Evolutionary conservation across 2,797 vertebrate species (phyloP), one percentile per base, ranked within the genome.

Genomic region (Mastacembelus armatus): DNA sequence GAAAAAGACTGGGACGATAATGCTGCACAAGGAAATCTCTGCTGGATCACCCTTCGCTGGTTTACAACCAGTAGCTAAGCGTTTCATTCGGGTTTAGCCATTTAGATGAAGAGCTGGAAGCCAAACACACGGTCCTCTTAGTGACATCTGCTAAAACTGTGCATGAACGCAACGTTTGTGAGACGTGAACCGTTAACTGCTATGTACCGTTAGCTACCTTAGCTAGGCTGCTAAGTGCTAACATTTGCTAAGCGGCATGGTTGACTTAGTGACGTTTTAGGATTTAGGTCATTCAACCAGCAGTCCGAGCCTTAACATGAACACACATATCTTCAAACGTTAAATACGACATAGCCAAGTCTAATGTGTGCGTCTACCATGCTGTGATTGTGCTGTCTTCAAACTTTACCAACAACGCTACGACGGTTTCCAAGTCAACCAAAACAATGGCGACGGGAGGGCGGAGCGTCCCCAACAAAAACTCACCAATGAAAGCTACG

Each of bases 401-500:
- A 22, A 67, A 50, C 69, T 49, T 40, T 50, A 30, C 18, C 6
- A 15, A 54, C 61, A 59, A 88, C 84, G 86, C 85, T 49, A 5
- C n/a, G 15, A 70, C 40, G 69, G 90, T 92, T 90, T 75, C 91
- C 91, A 89, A 80, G 86, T 24, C 81, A 91, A 92, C 81, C 43
- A 66, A 9, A 50, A 10, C 35, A n/a, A 52, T 49, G 5, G 1
- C 36, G 38, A 22, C 18, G 4, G 1, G 32, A 0, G 62, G 73
- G 74, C 24, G 79, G 77, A 15, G 59, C 52, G 0, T 32, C 0
- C 0, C 8, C 5, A 14, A 33, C 54, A 42, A 19, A 11, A 1
- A 36, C 22, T 1, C 5, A 62, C 75, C 82, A 80, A 81, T 81
- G 26, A 59, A 4, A n/a, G n/a, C n/a, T n/a, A 42, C 45, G 5